Conservation (phyloP, 2,888 invertebrate genomes). For the Trachelus tabidus region DNA sequence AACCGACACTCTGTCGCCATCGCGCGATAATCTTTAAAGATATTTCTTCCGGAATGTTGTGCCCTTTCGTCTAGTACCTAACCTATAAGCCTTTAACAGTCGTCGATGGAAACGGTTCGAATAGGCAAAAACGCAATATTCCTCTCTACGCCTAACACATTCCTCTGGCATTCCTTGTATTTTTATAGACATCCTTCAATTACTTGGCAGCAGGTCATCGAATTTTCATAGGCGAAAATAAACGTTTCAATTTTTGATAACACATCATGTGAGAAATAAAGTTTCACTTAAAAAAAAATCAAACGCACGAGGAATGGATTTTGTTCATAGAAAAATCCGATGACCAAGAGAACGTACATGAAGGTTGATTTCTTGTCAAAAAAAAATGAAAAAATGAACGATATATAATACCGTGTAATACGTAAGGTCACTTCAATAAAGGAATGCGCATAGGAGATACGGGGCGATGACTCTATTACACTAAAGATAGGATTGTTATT, state of each 20-base stretch:
- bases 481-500: constrained; percentile 55
- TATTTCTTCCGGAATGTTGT: background rate
- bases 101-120: background rate
- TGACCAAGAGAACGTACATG: background rate
- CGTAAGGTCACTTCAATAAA: background rate
- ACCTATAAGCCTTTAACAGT: background rate
- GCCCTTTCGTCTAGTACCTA: background rate
- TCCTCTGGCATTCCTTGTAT: background rate
- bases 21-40: background rate
- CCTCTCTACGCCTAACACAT: background rate
- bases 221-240: background rate
- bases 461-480: constrained; percentile 5
- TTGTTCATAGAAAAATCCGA: background rate
- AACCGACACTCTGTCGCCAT: background rate
- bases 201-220: background rate
- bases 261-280: background rate
- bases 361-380: background rate
- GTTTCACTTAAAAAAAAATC: no score
- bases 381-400: background rate
- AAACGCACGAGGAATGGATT: background rate
- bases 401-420: background rate
- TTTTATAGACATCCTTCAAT: background rate
- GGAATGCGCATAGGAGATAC: background rate
- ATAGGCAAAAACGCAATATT: background rate
- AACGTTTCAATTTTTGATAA: background rate